Evolutionary conservation across 2,797 vertebrate species (phyloP).

Genomic region (Chelidonichthys spinosus): DNA sequence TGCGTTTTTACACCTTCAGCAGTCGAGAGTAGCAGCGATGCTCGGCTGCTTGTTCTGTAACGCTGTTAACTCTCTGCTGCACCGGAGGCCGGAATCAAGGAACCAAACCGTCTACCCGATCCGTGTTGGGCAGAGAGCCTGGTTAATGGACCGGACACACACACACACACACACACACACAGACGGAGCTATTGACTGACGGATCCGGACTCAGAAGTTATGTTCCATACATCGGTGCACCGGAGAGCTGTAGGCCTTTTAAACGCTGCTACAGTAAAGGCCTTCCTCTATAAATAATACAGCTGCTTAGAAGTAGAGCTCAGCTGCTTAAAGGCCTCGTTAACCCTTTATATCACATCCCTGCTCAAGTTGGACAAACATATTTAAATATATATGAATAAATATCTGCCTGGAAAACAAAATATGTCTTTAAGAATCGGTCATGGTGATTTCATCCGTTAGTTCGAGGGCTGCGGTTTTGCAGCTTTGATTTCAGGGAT

Average conservation of each 20-base stretch:
- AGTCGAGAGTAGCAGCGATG: constrained; percentile 47
- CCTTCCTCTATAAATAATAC: constrained; percentile 44
- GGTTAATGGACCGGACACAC: constrained; percentile 76
- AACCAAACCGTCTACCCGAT: constrained; percentile 69
- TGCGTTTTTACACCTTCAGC: constrained; percentile 46
- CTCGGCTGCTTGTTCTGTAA: constrained; percentile 66
- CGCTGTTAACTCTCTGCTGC: constrained; percentile 50
- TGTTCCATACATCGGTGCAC: constrained; percentile 60
- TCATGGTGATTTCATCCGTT: no score
- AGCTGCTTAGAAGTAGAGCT: constrained; percentile 8
- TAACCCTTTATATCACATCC: no score
- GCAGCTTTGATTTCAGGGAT: no score
- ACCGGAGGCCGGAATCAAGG: constrained; percentile 65
- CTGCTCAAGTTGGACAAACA: no score
- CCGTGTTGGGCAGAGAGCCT: constrained; percentile 76
- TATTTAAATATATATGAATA: no score
- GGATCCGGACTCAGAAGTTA: constrained; percentile 59
- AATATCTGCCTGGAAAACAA: no score
- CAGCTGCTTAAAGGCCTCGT: no score
- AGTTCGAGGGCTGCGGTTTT: no score
- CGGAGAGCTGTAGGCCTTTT: constrained; percentile 38
- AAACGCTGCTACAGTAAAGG: constrained; percentile 35
- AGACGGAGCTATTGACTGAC: constrained; percentile 72
- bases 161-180: constrained; percentile 41
- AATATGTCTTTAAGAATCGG: no score